A percentile compares a stretch with the other conserved stretches of the same genome.
These are phyloP conservation scores for Listronotus bonariensis DNA, from an alignment of 1,140 invertebrate genomes.

Conservation along the genomic window DNA sequence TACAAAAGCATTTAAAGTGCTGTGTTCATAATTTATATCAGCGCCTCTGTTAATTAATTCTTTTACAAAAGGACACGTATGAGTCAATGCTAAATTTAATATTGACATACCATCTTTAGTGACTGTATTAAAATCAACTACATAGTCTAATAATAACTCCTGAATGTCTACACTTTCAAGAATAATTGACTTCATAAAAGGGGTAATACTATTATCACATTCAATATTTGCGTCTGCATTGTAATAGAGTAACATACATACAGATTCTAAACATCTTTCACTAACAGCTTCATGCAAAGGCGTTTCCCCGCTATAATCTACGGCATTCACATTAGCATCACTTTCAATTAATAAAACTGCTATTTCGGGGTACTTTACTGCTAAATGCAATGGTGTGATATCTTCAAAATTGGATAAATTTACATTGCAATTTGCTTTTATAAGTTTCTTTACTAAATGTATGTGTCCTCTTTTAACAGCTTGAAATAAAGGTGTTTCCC, in stretches of 20 bases:
- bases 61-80: slow-evolving; percentile 17
- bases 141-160: slow-evolving; percentile 34
- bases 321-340: slow-evolving; percentile 32
- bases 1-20: slow-evolving; percentile 14
- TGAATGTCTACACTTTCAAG: slow-evolving; percentile 19
- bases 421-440: slow-evolving; percentile 26
- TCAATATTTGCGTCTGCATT: slow-evolving; percentile 36
- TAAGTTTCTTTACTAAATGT: slow-evolving; percentile 15
- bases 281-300: slow-evolving; percentile 35
- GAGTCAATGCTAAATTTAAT: slow-evolving; percentile 28
- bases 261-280: slow-evolving; percentile 25
- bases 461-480: slow-evolving; percentile 19
- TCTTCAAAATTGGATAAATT: slow-evolving; percentile 33
- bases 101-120: slow-evolving; percentile 13
- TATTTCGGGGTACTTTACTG: slow-evolving; percentile 27
- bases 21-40: slow-evolving; percentile 25
- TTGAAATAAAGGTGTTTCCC: slow-evolving; percentile 32
- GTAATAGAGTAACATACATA: slow-evolving; percentile 41
- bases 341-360: slow-evolving; percentile 28
- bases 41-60: slow-evolving; percentile 35
- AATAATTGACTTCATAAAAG: slow-evolving; percentile 37
- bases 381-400: slow-evolving; percentile 32
- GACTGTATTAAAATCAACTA: slow-evolving; percentile 31
- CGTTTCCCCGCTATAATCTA: slow-evolving; percentile 35
- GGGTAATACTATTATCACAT: slow-evolving; percentile 23